Evolutionary conservation across 2,113 vertebrate genomes (phyloP).

Genomic region (Crotalus horridus): DNA sequence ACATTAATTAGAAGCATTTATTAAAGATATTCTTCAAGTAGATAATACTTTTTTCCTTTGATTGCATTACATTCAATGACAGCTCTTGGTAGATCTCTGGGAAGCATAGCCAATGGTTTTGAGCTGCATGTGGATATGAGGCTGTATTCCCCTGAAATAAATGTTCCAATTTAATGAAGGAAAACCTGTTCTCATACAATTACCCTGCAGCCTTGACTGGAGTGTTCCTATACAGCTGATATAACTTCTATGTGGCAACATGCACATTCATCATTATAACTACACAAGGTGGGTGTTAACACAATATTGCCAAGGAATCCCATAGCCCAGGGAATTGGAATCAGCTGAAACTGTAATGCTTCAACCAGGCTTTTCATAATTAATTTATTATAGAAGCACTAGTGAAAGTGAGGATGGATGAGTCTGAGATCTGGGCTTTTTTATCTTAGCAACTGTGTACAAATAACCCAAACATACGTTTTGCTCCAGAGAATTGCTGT

Average conservation of each 20-base stretch:
- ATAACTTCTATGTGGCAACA: neutral
- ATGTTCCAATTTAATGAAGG: neutral
- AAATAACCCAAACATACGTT: neutral
- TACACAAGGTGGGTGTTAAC: neutral
- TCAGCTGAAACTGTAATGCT: neutral
- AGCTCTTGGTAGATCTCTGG: neutral
- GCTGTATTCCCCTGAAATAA: neutral
- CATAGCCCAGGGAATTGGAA: neutral
- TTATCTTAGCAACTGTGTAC: neutral
- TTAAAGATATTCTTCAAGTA: neutral
- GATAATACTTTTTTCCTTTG: neutral
- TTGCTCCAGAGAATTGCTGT: neutral
- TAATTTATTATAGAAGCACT: slow-evolving; percentile 1
- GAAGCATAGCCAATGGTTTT: neutral
- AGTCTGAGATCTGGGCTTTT: neutral
- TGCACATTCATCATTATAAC: neutral
- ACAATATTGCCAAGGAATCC: neutral
- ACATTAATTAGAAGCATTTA: neutral
- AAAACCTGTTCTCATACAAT: neutral
- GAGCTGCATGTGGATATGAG: neutral
- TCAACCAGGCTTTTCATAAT: neutral
- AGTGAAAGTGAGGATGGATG: neutral
- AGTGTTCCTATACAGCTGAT: neutral
- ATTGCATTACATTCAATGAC: neutral
- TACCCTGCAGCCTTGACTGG: neutral